Conservation (phyloP, 2,113 vertebrate species). For the Pterocles gutturalis region DNA sequence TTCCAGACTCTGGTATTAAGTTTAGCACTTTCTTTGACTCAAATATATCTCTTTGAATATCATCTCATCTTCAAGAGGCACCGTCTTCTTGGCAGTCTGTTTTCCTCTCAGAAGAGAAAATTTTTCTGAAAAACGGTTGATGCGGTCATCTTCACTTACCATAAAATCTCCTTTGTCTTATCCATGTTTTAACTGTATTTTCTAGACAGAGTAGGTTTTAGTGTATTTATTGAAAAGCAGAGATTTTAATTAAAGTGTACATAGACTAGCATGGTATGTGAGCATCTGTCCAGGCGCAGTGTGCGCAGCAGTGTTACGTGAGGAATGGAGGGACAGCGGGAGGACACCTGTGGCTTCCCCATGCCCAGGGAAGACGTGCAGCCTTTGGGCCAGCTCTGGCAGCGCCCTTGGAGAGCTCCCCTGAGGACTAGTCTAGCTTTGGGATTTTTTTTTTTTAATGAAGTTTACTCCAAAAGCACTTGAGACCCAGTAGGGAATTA, state of each 20-base stretch:
- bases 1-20: not conserved
- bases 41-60: not conserved
- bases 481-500: not conserved
- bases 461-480: not conserved
- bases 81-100: not conserved
- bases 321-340: fast-evolving
- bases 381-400: not conserved
- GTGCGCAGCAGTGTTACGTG: fast-evolving
- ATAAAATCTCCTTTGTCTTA: not conserved
- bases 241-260: not conserved
- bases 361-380: fast-evolving
- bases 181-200: not conserved
- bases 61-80: not conserved
- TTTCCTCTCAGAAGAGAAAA: not conserved
- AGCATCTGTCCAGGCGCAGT: not conserved
- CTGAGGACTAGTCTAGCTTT: not conserved
- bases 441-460: not conserved
- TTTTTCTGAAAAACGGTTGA: not conserved
- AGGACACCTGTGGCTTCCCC: not conserved
- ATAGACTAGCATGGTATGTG: not conserved
- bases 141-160: not conserved
- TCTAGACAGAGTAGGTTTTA: not conserved
- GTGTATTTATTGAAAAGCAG: not conserved
- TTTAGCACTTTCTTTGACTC: not conserved
- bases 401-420: not conserved